Base-by-base conservation (phyloP, 2,113 vertebrate species). In the Petrocephalus microphthalmus region DNA sequence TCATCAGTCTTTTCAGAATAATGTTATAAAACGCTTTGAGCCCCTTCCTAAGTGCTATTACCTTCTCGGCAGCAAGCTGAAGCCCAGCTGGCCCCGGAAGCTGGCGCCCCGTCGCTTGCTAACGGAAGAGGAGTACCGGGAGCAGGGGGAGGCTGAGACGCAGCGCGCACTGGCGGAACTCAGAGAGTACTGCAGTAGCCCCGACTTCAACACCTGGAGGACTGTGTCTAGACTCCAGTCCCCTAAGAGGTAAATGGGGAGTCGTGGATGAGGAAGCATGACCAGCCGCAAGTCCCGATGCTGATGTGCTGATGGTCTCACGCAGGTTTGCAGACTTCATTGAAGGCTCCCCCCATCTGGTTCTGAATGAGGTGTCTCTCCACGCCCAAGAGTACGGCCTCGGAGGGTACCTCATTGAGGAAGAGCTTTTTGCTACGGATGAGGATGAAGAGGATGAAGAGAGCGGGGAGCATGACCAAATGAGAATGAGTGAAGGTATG, bases 271-370 rank as follows among this genome's bases (percentile, higher is more conserved):
- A 45, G 7, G 8, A 17, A 45, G 42, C 37, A 6, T 29, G 51
- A 15, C 52, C 47, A 25, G 49, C 71, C 57, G 3, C 29, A 19
- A 42, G 10, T 56, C 5, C 45, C 1, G 37, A 22, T 74, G 29
- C 11, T 84, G 8, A 49, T 51, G n/a, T 25, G 17, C 10, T 47
- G 22, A 47, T 87, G 54, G 3, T 86, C 20, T 86, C 87, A 11
- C 56, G 42, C 93, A 99, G 98, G 94, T 99, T 99, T 94, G 98
- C 98, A 33, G 98, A 98, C 67, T 99, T 99, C 60, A 91, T 99
- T 5, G 96, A 97, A 90, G 98, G 98, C 0, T 96, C 96, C 17
- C 95, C 92, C 11, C 98, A 99, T 17, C 90, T 99, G 89, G 95
- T 96, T 87, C 91, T 95, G 10, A 94, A 92, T 0, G 98, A 99